Evolutionary conservation across 2,797 vertebrate species (phyloP).

Genomic region (Schizopygopsis malacanthus): DNA sequence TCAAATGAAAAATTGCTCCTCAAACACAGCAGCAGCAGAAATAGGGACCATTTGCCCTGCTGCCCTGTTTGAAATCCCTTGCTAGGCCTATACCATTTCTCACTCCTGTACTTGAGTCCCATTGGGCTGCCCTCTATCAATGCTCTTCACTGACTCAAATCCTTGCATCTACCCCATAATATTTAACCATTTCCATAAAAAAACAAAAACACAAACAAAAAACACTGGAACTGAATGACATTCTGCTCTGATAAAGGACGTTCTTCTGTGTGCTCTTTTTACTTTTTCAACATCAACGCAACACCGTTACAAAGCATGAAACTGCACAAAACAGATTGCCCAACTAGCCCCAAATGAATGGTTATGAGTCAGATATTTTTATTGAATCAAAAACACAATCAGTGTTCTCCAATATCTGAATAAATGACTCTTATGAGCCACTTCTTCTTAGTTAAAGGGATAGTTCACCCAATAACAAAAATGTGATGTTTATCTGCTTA

Average conservation of each 20-base stretch:
- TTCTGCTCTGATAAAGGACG: not conserved
- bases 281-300: not conserved
- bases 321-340: not conserved
- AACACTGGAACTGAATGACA: not conserved
- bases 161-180: conserved; percentile 8
- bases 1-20: conserved; percentile 53
- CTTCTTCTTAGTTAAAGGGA: not conserved
- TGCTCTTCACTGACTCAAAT: conserved; percentile 8
- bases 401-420: not conserved
- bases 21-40: conserved; percentile 30
- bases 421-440: not conserved
- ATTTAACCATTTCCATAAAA: conserved; percentile 1
- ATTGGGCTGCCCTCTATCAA: conserved; percentile 31
- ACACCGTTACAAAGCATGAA: not conserved
- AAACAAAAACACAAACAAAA: no score
- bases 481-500: no score
- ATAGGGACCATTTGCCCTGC: conserved; percentile 41
- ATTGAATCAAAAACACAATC: not conserved
- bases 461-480: not conserved
- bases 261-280: not conserved
- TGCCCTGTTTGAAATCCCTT: conserved; percentile 51
- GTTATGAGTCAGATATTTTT: not conserved
- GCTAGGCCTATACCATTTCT: conserved; percentile 44
- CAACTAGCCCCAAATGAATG: not conserved
- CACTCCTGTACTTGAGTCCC: conserved; percentile 19